Base-by-base conservation (phyloP, 2,113 vertebrate species). In the Poeciliopsis retropinna region DNA sequence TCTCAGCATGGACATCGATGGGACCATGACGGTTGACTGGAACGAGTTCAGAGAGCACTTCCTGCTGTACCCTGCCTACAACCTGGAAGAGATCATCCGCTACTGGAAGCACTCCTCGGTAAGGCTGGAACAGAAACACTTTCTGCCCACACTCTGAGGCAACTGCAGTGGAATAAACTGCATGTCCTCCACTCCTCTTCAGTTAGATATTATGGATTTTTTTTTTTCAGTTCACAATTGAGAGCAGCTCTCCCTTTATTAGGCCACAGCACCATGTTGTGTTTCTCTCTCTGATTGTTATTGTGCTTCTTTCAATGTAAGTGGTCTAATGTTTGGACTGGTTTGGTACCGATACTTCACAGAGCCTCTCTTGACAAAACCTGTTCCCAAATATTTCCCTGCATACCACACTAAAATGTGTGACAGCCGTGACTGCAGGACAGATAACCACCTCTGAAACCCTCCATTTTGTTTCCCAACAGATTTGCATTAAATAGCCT, bases 21-120 rank as follows among this genome's bases (percentile, higher is more conserved):
- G 97, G 19, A 96, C 95, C 13, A 97, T 99, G 95, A 95, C 96
- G 78, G 94, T 99, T 29, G 97, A 98, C 88, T 99, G 97, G 97
- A 96, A 97, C 65, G 97, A 98, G 75, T 98, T 97, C 97, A 93
- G 96, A 60, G 96, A 98, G 73, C 96, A 98, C 85, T 98, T 98
- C 89, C 94, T 97, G 80, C 95, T 99, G 76, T 96, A 95, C 81
- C 96, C 97, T 3, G 96, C 92, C 54, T 93, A 96, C 79, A 95
- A 97, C 84, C 96, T 99, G 71, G 93, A 98, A 70, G 95, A 96
- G 89, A 98, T 99, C 80, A 86, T 98, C 76, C 94, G 94, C 68
- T 96, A 95, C 80, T 98, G 97, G 97, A 99, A 98, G 78, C 97
- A 98, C 90, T 97, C 97, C 57, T 94, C 95, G 66, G 97, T 97